These are phyloP conservation scores for Ernsta delagoae DNA, from an alignment of 2,888 invertebrate species.

Conservation along the genomic window DNA sequence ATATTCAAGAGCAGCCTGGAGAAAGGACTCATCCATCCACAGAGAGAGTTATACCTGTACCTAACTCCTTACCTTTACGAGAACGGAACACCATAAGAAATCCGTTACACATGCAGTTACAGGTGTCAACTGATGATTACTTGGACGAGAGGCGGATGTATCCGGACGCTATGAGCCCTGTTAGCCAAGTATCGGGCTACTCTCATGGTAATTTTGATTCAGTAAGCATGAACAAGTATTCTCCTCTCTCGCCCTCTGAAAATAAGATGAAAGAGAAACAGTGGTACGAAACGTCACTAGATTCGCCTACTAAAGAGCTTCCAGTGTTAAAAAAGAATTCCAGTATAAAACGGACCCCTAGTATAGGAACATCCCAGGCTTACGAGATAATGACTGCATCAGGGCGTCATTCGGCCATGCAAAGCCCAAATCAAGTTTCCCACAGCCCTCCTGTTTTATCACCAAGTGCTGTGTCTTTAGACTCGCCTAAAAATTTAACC, in stretches of 20 bases:
- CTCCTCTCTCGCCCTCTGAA: slow-evolving; percentile 71
- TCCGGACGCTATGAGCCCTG: slow-evolving; percentile 70
- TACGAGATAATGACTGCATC: slow-evolving; percentile 75
- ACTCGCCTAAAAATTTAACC: slow-evolving; percentile 93
- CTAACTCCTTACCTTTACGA: slow-evolving; percentile 72
- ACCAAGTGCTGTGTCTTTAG: slow-evolving; percentile 85
- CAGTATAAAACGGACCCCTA: slow-evolving; percentile 82
- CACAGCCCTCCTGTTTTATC: slow-evolving; percentile 71
- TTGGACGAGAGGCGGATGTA: slow-evolving; percentile 64
- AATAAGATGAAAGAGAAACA: slow-evolving; percentile 85
- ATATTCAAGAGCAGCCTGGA: slow-evolving; percentile 68
- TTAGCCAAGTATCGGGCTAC: slow-evolving; percentile 74
- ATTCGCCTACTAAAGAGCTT: slow-evolving; percentile 80
- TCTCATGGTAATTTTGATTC: slow-evolving; percentile 72
- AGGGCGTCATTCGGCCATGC: slow-evolving; percentile 76
- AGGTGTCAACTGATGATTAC: slow-evolving; percentile 77
- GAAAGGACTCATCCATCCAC: slow-evolving; percentile 59
- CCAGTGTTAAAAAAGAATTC: slow-evolving; percentile 71
- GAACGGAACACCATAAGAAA: slow-evolving; percentile 69
- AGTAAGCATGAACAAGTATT: slow-evolving; percentile 72
- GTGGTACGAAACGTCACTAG: slow-evolving; percentile 89
- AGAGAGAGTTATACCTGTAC: slow-evolving; percentile 66
- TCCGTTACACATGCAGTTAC: slow-evolving; percentile 46
- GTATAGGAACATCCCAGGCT: slow-evolving; percentile 81
- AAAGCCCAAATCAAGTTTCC: slow-evolving; percentile 68